Conservation (phyloP, 2,888 invertebrate genomes). For the Mesorhabditis belari region DNA sequence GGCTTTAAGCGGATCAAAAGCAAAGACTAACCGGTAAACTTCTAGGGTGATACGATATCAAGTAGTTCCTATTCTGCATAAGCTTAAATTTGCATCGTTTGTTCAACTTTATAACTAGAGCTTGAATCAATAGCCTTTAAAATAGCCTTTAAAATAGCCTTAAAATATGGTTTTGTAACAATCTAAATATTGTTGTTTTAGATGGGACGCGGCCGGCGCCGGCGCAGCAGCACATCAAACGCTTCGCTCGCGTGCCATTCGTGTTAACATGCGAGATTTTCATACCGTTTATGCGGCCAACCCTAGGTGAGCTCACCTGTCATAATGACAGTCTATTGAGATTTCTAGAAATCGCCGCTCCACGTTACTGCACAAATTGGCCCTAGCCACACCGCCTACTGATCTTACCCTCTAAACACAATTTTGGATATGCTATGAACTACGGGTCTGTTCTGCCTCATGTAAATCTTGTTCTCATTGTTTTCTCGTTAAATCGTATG, state of each 20-base stretch:
- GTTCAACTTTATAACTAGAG: too few species aligned
- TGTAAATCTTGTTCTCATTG: too few species aligned
- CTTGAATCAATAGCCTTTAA: neutral
- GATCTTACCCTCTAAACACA: too few species aligned
- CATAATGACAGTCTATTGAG: neutral
- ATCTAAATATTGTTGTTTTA: constrained; percentile 18
- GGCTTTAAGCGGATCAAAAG: constrained; percentile 32
- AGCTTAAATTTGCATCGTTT: too few species aligned
- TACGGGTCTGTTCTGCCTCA: too few species aligned
- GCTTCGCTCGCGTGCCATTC: constrained; percentile 79
- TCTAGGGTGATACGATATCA: too few species aligned
- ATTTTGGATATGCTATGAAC: too few species aligned
- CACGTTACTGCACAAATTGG: neutral
- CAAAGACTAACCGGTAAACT: constrained; percentile 13
- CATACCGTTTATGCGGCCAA: constrained; percentile 64
- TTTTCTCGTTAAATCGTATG: too few species aligned
- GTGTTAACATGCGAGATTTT: constrained; percentile 86
- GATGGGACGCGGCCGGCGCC: constrained; percentile 21
- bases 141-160: too few species aligned
- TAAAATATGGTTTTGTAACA: neutral
- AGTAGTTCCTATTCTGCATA: too few species aligned
- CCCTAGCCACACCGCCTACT: neutral
- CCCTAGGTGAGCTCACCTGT: constrained; percentile 6
- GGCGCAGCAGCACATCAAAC: constrained; percentile 48
- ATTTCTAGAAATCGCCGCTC: neutral